Conservation (phyloP, 2,113 vertebrate species). For the Aythya baeri region DNA sequence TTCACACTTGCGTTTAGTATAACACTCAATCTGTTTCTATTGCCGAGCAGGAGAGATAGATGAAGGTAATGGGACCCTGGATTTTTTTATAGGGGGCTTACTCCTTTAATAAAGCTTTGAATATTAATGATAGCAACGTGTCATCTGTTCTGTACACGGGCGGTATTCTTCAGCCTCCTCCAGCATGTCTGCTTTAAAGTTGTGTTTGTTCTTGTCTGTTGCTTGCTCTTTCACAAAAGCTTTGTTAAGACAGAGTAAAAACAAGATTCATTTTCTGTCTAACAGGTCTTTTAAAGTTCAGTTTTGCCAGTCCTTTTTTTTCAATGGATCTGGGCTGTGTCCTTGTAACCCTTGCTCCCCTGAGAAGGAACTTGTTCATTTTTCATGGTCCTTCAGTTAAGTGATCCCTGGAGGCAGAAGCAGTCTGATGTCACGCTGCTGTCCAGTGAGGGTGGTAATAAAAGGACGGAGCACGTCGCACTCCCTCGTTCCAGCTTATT, state of each 20-base stretch:
- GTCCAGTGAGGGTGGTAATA: neutral
- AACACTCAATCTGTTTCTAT: neutral
- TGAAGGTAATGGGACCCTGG: neutral
- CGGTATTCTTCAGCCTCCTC: neutral
- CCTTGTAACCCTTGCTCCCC: neutral
- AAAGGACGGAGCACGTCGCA: neutral
- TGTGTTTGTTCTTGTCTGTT: neutral
- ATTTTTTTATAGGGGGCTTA: neutral
- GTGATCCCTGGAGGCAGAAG: neutral
- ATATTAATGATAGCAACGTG: neutral
- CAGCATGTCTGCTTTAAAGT: neutral
- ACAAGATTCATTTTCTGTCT: neutral
- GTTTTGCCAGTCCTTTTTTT: neutral
- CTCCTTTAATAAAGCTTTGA: neutral
- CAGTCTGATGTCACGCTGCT: neutral
- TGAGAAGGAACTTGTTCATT: neutral
- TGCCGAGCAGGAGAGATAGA: neutral
- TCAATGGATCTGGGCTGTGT: neutral
- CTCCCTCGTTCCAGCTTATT: neutral
- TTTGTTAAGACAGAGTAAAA: neutral
- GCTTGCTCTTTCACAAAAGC: neutral
- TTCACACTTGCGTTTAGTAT: neutral
- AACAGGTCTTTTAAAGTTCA: neutral
- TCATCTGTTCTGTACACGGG: neutral
- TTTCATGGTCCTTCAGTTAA: neutral